phyloP scores from a whole-genome alignment of 2,888 invertebrate species.

The Microctonus aethiopoides region DNA sequence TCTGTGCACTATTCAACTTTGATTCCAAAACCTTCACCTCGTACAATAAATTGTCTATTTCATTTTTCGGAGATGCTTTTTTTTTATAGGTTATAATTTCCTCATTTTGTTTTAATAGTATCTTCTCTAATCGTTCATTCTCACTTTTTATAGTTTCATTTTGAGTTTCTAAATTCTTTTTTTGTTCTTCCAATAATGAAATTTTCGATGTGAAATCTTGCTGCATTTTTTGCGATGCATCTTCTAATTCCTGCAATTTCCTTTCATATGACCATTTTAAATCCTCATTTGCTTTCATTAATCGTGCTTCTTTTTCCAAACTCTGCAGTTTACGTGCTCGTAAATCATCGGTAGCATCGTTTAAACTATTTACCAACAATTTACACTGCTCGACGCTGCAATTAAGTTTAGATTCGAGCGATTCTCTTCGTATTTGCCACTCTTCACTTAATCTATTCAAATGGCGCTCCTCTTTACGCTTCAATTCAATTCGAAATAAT shows the following conservation, averaged over 20 bases:
- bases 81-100: conserved; percentile 65
- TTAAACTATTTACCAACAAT: conserved; percentile 71
- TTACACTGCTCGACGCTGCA: conserved; percentile 74
- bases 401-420: conserved; percentile 71
- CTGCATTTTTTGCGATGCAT: conserved; percentile 72
- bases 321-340: conserved; percentile 68
- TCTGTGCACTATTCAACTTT: conserved; percentile 73
- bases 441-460: conserved; percentile 69
- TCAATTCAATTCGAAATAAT: conserved; percentile 72
- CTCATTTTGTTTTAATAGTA: conserved; percentile 50
- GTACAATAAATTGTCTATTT: conserved; percentile 75
- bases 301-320: conserved; percentile 70
- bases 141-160: conserved; percentile 53
- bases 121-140: conserved; percentile 52
- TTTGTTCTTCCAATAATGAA: conserved; percentile 60
- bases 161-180: conserved; percentile 50
- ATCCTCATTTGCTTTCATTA: conserved; percentile 72
- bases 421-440: conserved; percentile 71
- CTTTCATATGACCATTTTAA: conserved; percentile 72
- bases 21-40: conserved; percentile 76
- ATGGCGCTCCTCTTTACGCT: conserved; percentile 72
- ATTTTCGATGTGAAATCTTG: conserved; percentile 72
- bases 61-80: conserved; percentile 74
- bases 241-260: conserved; percentile 72
- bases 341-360: conserved; percentile 73